Evolutionary conservation across 1,140 invertebrate species (phyloP).

Genomic region (Adoxophyes honmai): DNA sequence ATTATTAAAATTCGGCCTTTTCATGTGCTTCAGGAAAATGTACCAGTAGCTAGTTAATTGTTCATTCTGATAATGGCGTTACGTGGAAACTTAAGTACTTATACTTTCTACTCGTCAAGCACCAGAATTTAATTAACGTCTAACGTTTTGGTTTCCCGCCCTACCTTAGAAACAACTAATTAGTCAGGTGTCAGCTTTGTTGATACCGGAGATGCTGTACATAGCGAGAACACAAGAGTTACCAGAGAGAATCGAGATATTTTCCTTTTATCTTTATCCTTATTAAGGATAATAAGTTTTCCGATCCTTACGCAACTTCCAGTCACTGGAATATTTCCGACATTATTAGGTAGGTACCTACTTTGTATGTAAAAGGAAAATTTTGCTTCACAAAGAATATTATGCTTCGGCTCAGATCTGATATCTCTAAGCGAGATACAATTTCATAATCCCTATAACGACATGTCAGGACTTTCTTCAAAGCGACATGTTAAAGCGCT

Average conservation of each 20-base stretch:
- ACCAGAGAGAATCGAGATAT: neutral
- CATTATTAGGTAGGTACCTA: neutral
- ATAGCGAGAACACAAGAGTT: neutral
- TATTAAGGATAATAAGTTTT: constrained; percentile 8
- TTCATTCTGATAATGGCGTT: too few relatives aligned
- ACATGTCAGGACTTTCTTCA: neutral
- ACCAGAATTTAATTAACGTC: constrained; percentile 10
- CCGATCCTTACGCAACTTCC: neutral
- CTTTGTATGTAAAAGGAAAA: neutral
- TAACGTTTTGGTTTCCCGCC: constrained; percentile 9
- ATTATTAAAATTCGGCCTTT: too few relatives aligned
- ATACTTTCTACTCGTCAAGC: neutral
- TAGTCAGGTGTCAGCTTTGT: constrained; percentile 9
- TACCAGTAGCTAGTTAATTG: too few relatives aligned
- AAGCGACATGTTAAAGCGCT: constrained; percentile 9
- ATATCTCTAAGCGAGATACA: neutral
- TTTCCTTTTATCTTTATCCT: constrained; percentile 11
- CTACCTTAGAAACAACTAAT: neutral
- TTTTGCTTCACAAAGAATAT: neutral
- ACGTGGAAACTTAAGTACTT: too few relatives aligned
- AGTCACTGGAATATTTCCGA: neutral
- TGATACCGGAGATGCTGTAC: neutral
- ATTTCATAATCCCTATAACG: neutral
- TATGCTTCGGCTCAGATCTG: too few relatives aligned
- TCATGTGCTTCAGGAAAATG: too few relatives aligned